Evolutionary conservation across 1,140 invertebrate species (phyloP), one percentile per base, ranked within the genome.

Genomic region (Pseudachorutes palmiensis): DNA sequence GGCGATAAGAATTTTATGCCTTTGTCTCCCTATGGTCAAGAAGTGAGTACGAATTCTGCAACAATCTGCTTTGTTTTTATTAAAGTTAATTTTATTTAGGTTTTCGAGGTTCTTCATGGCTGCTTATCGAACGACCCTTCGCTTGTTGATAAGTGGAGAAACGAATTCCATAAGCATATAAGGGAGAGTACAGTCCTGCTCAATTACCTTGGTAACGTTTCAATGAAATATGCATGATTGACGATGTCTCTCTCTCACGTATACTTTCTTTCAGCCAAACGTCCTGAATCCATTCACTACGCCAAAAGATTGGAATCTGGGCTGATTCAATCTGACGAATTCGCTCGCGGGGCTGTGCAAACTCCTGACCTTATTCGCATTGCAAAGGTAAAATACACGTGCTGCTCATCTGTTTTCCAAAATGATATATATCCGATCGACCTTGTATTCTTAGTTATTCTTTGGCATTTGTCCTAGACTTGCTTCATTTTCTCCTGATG

Each of bases 331-430:
- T 62, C 69, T n/a, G 69, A 70, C 45, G 62, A 73, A 36, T 73
- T 73, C 65, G 69, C 72, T 3, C 58, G 63, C 22, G 69, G 69
- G n/a, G 64, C 72, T 29, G 72, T 73, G 19, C 70, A 73, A 48
- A 61, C 24, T 31, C 69, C 69, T 24, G 72, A 73, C 48, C 62
- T 73, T 12, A 28, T 73, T 26, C 61, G 67, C 26, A 61, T 26
- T 62, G 66, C 69, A 33, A 69, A 71, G 65, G 72, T 73, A 65
- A 68, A 16, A 32, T 3, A 55, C 24, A n/a, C 26, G 2, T 67
- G 51, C 28, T n/a, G n/a, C n/a, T n/a, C n/a, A n/a, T n/a, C n/a
- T n/a, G n/a, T n/a, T n/a, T n/a, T n/a, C n/a, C n/a, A n/a, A n/a
- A n/a, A n/a, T n/a, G n/a, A n/a, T n/a, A n/a, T n/a, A n/a, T n/a